Base-by-base conservation (phyloP, 1,140 invertebrate genomes). In the Camponotus pennsylvanicus region DNA sequence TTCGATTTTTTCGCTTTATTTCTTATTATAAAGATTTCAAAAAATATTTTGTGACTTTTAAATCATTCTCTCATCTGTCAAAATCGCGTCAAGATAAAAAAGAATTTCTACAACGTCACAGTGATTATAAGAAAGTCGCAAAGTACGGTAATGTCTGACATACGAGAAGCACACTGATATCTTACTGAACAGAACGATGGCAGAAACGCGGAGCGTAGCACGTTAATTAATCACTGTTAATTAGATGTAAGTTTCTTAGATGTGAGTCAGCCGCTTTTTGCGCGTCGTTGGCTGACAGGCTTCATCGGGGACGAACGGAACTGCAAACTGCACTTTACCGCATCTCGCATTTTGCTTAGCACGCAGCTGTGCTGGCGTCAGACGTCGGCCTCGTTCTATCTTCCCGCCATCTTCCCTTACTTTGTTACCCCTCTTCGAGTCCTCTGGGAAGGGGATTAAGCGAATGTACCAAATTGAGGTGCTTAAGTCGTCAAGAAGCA, bases 401-500 rank as follows among this genome's bases (percentile, higher is more conserved):
- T 82, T 86, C 86, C 82, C 82, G 82, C 83, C 86, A 85, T 92
- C 86, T 85, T 90, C 86, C 45, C 86, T 89, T 83, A 84, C 70
- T 69, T 64, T 70, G 67, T 69, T 88, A 87, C 76, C 71, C 83
- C 76, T 21, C 64, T 73, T 77, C 59, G 40, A 45, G 49, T 57
- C 84, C 77, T 70, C 32, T 52, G 88, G 70, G 85, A 90, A 90
- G 79, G 86, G 90, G 91, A 93, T 93, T 93, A 93, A 92, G 90
- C 87, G 91, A 91, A 92, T 84, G 90, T 92, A 92, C 90, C 90
- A 93, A 93, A 93, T 93, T 93, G 92, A 93, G 89, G 90, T 86
- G 92, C 91, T 93, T 93, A 93, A 93, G 86, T 90, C 92, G 90
- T 88, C 86, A 82, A 77, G 89, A 85, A 88, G 83, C 84, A 75